These are phyloP conservation scores for Ceyx cyanopectus DNA, from an alignment of 2,113 vertebrate species.

Conservation along the genomic window DNA sequence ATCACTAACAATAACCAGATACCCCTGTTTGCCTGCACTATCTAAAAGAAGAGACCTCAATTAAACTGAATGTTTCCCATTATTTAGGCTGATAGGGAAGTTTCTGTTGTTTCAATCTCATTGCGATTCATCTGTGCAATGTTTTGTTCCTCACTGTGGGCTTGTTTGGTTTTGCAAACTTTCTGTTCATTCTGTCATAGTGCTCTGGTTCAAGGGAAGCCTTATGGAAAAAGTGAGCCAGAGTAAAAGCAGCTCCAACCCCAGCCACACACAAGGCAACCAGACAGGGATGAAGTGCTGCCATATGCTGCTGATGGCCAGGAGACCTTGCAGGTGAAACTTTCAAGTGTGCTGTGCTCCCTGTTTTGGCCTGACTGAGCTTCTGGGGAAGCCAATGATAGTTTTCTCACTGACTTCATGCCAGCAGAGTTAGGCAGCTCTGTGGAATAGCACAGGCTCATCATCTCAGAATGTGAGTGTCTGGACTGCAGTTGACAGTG, in stretches of 20 bases:
- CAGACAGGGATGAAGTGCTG: slow-evolving; percentile 35
- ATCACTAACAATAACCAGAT: slow-evolving; percentile 57
- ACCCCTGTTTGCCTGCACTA: neutral
- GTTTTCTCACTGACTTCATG: neutral
- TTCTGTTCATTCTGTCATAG: neutral
- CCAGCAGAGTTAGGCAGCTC: slow-evolving; percentile 13
- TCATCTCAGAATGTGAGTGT: neutral
- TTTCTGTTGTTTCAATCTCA: neutral
- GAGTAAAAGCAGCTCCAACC: neutral
- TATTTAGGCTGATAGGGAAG: neutral
- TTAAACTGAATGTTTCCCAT: slow-evolving; percentile 31
- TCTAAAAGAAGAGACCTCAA: neutral
- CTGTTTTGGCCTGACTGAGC: slow-evolving; percentile 2
- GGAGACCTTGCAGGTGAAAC: slow-evolving; percentile 39
- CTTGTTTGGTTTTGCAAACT: neutral
- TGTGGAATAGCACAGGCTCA: neutral
- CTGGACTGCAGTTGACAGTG: neutral
- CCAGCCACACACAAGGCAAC: neutral
- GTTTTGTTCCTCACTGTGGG: neutral
- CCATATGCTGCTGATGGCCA: neutral
- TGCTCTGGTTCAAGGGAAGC: neutral
- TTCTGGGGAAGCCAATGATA: slow-evolving; percentile 29
- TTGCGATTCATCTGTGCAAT: neutral
- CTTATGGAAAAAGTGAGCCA: slow-evolving; percentile 17
- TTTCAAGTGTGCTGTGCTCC: neutral